A percentile compares a stretch with the other conserved stretches of the same genome.
Evolutionary conservation across 2,888 invertebrate genomes (phyloP).

Genomic region (Apotomis turbidana): DNA sequence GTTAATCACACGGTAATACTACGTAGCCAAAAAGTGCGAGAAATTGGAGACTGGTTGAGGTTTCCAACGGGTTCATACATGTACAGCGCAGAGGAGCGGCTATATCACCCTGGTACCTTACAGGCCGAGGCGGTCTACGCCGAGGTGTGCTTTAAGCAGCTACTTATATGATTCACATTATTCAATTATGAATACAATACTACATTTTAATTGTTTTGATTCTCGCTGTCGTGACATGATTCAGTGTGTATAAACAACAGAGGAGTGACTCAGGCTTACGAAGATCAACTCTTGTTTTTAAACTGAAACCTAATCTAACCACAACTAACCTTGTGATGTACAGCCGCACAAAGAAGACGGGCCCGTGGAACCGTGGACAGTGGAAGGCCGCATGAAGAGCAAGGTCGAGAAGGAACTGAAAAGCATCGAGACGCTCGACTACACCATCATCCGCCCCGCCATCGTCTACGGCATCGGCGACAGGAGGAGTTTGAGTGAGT

Average conservation of each 20-base stretch:
- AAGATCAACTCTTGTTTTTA: too few relatives aligned
- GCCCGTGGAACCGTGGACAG: slow-evolving; percentile 92
- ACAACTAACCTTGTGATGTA: background rate
- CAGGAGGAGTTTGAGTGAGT: slow-evolving; percentile 91
- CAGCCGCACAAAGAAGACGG: slow-evolving; percentile 90
- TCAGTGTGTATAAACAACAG: too few relatives aligned
- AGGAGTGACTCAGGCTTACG: too few relatives aligned
- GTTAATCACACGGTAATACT: slow-evolving; percentile 64
- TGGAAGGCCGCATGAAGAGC: slow-evolving; percentile 91
- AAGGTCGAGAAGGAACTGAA: slow-evolving; percentile 91
- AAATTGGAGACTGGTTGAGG: slow-evolving; percentile 88
- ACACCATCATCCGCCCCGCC: slow-evolving; percentile 91
- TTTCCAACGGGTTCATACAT: slow-evolving; percentile 91
- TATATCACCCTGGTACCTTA: too few relatives aligned
- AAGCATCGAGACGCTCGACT: slow-evolving; percentile 86
- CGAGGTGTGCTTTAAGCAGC: too few relatives aligned
- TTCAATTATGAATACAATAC: too few relatives aligned
- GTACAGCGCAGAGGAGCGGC: slow-evolving; percentile 80
- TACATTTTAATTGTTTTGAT: too few relatives aligned
- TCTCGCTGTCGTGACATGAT: too few relatives aligned
- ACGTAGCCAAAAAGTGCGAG: slow-evolving; percentile 92
- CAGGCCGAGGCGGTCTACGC: too few relatives aligned
- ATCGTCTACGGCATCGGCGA: slow-evolving; percentile 95
- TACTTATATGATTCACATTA: too few relatives aligned
- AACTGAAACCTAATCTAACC: background rate